Percentiles rank a stretch among this genome's conserved stretches.
Evolutionary conservation across 2,888 invertebrate species (phyloP).

Genomic region (Odontocolon sp.): DNA sequence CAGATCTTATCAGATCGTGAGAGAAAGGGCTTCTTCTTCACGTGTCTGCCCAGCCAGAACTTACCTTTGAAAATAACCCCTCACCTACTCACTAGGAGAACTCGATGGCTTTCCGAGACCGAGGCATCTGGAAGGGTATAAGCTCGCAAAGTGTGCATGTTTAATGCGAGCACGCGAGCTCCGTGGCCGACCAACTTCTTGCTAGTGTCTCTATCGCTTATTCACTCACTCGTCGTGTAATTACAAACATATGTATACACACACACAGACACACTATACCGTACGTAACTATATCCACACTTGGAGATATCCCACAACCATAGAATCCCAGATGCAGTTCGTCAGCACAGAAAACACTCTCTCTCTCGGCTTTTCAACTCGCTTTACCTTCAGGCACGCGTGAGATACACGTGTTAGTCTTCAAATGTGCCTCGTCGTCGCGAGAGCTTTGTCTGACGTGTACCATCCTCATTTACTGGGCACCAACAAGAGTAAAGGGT

Average conservation of each 20-base stretch:
- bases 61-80: constrained; percentile 44
- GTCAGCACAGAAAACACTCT: constrained; percentile 1
- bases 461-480: constrained; percentile 41
- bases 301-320: too few relatives aligned
- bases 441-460: constrained; percentile 34
- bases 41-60: constrained; percentile 8
- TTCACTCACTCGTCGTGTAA: constrained; percentile 69
- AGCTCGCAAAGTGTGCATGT: constrained; percentile 67
- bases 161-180: constrained; percentile 72
- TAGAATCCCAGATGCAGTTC: too few relatives aligned
- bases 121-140: constrained; percentile 52
- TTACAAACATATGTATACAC: constrained; percentile 65
- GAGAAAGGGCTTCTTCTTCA: constrained; percentile 33
- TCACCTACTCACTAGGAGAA: constrained; percentile 19
- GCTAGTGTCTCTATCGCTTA: constrained; percentile 71
- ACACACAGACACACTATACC: neutral
- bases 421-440: constrained; percentile 33
- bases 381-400: constrained; percentile 33
- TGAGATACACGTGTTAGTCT: constrained; percentile 45
- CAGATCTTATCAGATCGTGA: constrained; percentile 47
- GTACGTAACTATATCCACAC: constrained; percentile 13
- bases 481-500: too few relatives aligned
- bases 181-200: constrained; percentile 70
- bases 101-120: constrained; percentile 38
- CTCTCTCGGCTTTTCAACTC: constrained; percentile 44